Conservation (phyloP, 1,140 invertebrate species). For the Cydia pomonella region DNA sequence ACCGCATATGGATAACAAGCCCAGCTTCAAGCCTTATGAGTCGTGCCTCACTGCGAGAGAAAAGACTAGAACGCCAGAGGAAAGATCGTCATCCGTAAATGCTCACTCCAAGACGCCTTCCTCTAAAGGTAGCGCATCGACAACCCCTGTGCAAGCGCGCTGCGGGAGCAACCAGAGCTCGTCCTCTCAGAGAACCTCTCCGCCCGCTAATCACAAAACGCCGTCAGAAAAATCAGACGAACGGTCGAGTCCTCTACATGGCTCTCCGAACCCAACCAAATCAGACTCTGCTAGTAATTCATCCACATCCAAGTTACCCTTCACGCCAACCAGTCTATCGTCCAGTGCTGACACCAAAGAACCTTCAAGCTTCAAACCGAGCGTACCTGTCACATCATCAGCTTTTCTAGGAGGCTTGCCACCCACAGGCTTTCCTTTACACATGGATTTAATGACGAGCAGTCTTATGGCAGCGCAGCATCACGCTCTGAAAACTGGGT, state of each 20-base stretch:
- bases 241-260: constrained; percentile 73
- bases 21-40: constrained; percentile 88
- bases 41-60: constrained; percentile 82
- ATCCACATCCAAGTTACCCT: constrained; percentile 79
- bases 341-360: constrained; percentile 84
- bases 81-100: constrained; percentile 75
- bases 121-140: constrained; percentile 75
- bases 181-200: constrained; percentile 82
- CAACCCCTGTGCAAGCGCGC: constrained; percentile 76
- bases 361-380: constrained; percentile 84
- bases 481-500: constrained; percentile 84
- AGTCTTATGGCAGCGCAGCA: constrained; percentile 87
- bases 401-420: constrained; percentile 80
- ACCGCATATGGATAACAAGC: constrained; percentile 80
- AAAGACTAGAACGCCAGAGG: constrained; percentile 83
- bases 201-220: constrained; percentile 77
- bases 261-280: constrained; percentile 70
- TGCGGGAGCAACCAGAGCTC: constrained; percentile 85
- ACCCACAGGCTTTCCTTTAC: constrained; percentile 82
- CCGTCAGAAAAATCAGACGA: constrained; percentile 79
- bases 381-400: constrained; percentile 79
- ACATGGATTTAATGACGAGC: constrained; percentile 87
- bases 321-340: constrained; percentile 79
- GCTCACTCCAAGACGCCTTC: constrained; percentile 81
- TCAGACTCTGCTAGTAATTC: constrained; percentile 63